phyloP scores from a whole-genome alignment of 92 coral and sea anemone genomes.

The Virgularia gustaviana region DNA sequence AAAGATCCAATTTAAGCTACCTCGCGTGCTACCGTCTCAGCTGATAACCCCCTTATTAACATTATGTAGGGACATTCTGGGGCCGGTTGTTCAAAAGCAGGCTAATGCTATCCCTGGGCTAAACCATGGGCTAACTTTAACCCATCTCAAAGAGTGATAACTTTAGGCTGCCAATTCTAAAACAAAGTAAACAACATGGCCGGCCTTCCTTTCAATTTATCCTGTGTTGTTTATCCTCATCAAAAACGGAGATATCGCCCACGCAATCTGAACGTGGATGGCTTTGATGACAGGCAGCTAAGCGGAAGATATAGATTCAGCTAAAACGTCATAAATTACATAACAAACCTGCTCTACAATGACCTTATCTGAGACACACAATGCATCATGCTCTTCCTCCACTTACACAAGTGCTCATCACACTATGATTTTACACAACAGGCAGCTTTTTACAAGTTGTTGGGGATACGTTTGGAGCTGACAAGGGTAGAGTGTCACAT shows the following conservation, averaged over 20 bases:
- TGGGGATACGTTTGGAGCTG: constrained; percentile 49
- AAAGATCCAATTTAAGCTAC: too few relatives aligned
- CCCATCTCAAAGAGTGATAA: too few relatives aligned
- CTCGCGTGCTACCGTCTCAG: too few relatives aligned
- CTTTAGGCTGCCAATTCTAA: too few relatives aligned
- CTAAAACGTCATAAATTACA: neutral
- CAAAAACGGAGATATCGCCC: neutral
- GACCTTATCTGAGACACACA: neutral
- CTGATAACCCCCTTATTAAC: too few relatives aligned
- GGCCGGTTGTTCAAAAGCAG: too few relatives aligned
- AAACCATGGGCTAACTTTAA: too few relatives aligned
- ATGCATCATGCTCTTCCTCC: neutral
- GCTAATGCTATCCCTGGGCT: too few relatives aligned
- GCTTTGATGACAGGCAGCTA: neutral
- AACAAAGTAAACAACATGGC: too few relatives aligned
- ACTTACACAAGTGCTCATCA: neutral
- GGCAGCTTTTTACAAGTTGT: constrained; percentile 4
- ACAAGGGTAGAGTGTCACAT: constrained; percentile 47
- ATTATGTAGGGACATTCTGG: too few relatives aligned
- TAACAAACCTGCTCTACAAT: neutral
- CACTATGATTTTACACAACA: neutral
- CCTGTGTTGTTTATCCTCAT: neutral
- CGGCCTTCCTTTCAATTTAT: neutral
- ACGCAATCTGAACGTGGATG: neutral
- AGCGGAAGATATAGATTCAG: neutral